Conservation (phyloP, 2,888 invertebrate species). For the Lasioglossum malachurum region DNA sequence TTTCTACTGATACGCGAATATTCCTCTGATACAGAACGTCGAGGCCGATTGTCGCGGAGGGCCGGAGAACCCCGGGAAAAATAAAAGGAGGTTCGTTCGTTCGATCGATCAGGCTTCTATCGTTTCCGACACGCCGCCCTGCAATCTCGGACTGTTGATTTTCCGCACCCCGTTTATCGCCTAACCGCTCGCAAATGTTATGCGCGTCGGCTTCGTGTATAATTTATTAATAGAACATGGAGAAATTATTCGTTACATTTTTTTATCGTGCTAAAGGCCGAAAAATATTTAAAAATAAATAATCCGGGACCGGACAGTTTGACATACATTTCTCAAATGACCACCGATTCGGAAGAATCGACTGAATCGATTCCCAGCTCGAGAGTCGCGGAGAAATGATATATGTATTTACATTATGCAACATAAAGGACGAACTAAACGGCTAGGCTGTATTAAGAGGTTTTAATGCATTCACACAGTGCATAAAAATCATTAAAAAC, state of each 20-base stretch:
- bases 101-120: not conserved
- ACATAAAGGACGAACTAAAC: not conserved
- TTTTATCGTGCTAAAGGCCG: too few species aligned
- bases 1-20: not conserved
- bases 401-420: too few species aligned
- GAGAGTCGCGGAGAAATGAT: not conserved
- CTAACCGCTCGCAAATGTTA: not conserved
- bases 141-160: slow-evolving; percentile 2
- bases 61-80: not conserved
- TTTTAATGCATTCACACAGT: not conserved
- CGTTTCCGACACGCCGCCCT: not conserved
- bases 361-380: too few species aligned
- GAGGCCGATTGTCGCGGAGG: not conserved
- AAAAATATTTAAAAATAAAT: too few species aligned
- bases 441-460: not conserved
- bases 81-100: not conserved
- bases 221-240: too few species aligned
- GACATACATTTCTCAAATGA: too few species aligned
- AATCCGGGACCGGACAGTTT: too few species aligned
- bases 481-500: not conserved
- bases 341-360: too few species aligned
- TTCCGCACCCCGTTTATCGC: not conserved
- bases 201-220: not conserved
- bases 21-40: not conserved
- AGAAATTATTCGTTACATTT: too few species aligned